Evolutionary conservation across 2,888 invertebrate genomes (phyloP).

Genomic region (Parasteatoda lunata): DNA sequence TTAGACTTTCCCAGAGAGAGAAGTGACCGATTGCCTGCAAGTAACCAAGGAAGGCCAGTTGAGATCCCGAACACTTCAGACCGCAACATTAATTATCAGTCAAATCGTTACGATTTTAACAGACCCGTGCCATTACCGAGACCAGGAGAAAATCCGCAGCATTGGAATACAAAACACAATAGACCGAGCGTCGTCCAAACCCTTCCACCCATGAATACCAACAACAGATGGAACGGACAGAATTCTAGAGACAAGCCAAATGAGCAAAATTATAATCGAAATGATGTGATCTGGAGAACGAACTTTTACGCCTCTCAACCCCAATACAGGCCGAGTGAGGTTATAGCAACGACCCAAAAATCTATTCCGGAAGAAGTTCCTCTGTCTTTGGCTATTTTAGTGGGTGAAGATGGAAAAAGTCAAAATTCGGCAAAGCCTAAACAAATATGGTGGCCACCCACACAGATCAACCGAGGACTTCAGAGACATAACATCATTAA

Average conservation of each 20-base stretch:
- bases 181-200: conserved; percentile 16
- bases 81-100: conserved; percentile 17
- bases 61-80: conserved; percentile 50
- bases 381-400: conserved; percentile 71
- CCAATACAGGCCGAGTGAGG: conserved; percentile 53
- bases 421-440: conserved; percentile 56
- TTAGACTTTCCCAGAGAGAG: conserved; percentile 47
- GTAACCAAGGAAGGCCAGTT: conserved; percentile 49
- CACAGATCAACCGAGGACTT: conserved; percentile 58
- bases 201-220: conserved; percentile 19
- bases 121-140: conserved; percentile 26
- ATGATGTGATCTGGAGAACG: conserved; percentile 37
- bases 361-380: conserved; percentile 71
- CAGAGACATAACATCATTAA: conserved; percentile 65
- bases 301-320: conserved; percentile 60
- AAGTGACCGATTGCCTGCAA: conserved; percentile 30
- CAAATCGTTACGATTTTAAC: conserved; percentile 53
- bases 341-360: conserved; percentile 62
- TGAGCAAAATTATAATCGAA: conserved; percentile 37
- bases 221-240: conserved; percentile 9
- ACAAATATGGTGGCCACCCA: conserved; percentile 43
- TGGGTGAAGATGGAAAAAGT: conserved; percentile 69
- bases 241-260: conserved; percentile 34
- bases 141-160: conserved; percentile 28
- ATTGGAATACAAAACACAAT: conserved; percentile 43